Conservation (phyloP, 1,140 invertebrate genomes). For the Ceratosolen solmsi region DNA sequence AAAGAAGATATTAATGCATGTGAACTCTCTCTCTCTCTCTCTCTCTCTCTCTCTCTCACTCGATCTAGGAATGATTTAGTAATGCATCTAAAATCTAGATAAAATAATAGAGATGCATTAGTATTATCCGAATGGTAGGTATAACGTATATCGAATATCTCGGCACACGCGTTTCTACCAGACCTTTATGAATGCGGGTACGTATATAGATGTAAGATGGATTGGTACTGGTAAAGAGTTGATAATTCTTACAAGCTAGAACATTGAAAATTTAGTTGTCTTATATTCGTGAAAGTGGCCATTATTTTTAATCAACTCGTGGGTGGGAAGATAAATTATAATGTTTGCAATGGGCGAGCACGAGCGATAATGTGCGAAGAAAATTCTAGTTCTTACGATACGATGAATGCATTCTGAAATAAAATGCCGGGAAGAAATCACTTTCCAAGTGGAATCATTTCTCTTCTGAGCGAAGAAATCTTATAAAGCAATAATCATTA, state of each 20-base stretch:
- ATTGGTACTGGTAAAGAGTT: not conserved
- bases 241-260: slow-evolving; percentile 1
- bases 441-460: not conserved
- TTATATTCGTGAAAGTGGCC: not conserved
- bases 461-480: not conserved
- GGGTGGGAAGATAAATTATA: not conserved
- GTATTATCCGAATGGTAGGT: not conserved
- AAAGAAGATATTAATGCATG: not conserved
- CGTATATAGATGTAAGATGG: not conserved
- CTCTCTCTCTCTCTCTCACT: too few species aligned
- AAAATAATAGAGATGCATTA: not conserved
- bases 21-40: not conserved
- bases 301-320: not conserved
- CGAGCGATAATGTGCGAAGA: not conserved
- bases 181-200: not conserved
- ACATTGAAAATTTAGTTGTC: not conserved
- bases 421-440: not conserved
- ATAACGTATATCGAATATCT: not conserved
- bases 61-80: slow-evolving; percentile 15
- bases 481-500: slow-evolving; percentile 3
- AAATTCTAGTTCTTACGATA: not conserved
- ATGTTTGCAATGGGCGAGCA: not conserved
- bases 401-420: not conserved
- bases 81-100: not conserved
- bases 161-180: not conserved